Conservation (phyloP, 23 tunicate genomes). For the Trididemnum nubilum region DNA sequence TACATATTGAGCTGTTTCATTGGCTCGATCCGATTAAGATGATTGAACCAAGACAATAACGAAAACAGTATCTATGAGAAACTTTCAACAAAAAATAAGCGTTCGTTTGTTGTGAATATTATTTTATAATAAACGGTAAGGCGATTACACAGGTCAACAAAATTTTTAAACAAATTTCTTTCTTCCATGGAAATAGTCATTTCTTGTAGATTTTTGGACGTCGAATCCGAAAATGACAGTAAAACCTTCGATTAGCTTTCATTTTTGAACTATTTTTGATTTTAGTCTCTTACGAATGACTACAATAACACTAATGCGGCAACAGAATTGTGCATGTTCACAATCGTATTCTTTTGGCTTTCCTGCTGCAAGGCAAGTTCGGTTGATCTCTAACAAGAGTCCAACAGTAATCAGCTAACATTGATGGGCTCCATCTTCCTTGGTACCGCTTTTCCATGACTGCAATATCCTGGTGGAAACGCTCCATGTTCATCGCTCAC, state of each 20-base stretch:
- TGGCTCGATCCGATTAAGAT: no score
- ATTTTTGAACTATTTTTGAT: constrained; percentile 7
- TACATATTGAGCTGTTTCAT: no score
- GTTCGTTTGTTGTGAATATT: no score
- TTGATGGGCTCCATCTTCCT: constrained; percentile 29
- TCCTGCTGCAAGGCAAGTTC: constrained; percentile 1
- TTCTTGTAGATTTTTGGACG: constrained; percentile 17
- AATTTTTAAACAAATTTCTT: constrained; percentile 7
- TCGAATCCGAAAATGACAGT: constrained; percentile 17
- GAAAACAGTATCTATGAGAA: no score
- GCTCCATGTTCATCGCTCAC: constrained; percentile 15
- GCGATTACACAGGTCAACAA: constrained; percentile 19
- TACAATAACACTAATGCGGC: constrained; percentile 16
- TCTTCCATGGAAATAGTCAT: constrained; percentile 6
- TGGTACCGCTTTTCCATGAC: constrained; percentile 26
- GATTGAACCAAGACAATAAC: no score
- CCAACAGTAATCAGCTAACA: constrained; percentile 25
- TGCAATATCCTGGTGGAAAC: constrained; percentile 25
- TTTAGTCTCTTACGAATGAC: neutral
- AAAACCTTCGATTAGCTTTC: constrained; percentile 21
- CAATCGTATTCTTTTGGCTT: constrained; percentile 17
- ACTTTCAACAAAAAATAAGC: no score
- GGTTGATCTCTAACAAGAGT: constrained; percentile 2
- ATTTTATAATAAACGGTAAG: no score
- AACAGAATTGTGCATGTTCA: constrained; percentile 6